Base-by-base conservation (phyloP, 2,113 vertebrate genomes). In the Macrotis lagotis region DNA sequence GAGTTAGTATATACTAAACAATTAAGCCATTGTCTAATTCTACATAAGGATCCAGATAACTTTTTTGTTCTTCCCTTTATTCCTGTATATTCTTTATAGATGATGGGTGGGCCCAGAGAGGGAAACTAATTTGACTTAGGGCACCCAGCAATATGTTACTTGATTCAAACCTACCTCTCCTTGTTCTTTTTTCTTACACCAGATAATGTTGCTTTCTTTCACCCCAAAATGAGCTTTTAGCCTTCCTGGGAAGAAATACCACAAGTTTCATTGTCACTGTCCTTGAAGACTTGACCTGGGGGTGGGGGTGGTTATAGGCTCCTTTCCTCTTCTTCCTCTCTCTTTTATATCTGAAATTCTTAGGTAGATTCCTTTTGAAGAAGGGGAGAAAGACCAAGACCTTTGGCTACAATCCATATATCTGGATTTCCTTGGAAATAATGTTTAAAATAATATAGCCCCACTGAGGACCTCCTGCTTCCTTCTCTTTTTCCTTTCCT, bases 341-440 rank as follows among this genome's bases (percentile, higher is more conserved):
- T 44, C 66, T 19, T 83, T n/a, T 44, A 16, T 28, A 14, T 88
- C 66, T 37, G 3, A 28, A 47, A 25, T 11, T 51, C 89, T 50
- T 47, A 0, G 0, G 0, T 0, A 24, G 49, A 7, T 26, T 25
- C 25, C 11, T n/a, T 10, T 44, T 8, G 6, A 12, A 51, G 25
- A n/a, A 53, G 10, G 48, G 47, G 91, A 37, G 47, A 51, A 51
- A 93, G 83, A 44, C 51, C 37, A 11, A 83, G 66, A 0, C 8
- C 25, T 0, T 0, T 44, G 11, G 0, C 4, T 50, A 28, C 59
- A 89, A 51, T 31, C 74, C 88, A 8, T 14, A 16, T 66, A 83
- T 50, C 9, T 0, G 44, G 37, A 37, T 25, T 48, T 0, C 89
- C 91, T 49, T 55, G 48, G 44, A 90, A 93, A 0, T 9, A 8